Conservation (phyloP, 2,113 vertebrate species). For the Sus scrofa region T2T-Sscrofa CM000812.6:193922001-193922500, state of each 20-base stretch:
- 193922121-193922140: neutral
- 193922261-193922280: neutral
- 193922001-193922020: neutral
- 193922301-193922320: neutral
- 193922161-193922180: neutral
- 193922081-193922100: neutral
- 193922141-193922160: neutral
- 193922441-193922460: constrained; percentile 19
- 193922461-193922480: constrained; percentile 38
- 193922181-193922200: neutral
- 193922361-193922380: neutral
- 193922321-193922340: neutral
- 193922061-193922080: neutral
- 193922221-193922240: neutral
- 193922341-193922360: neutral
- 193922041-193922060: neutral
- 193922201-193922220: neutral
- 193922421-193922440: neutral
- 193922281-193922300: neutral
- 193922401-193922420: neutral
- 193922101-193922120: neutral
- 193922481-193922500: neutral
- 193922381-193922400: neutral
- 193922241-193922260: neutral
- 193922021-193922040: neutral